Base-by-base conservation (phyloP, 2,797 vertebrate genomes). In the Sebastes oblongus region DNA sequence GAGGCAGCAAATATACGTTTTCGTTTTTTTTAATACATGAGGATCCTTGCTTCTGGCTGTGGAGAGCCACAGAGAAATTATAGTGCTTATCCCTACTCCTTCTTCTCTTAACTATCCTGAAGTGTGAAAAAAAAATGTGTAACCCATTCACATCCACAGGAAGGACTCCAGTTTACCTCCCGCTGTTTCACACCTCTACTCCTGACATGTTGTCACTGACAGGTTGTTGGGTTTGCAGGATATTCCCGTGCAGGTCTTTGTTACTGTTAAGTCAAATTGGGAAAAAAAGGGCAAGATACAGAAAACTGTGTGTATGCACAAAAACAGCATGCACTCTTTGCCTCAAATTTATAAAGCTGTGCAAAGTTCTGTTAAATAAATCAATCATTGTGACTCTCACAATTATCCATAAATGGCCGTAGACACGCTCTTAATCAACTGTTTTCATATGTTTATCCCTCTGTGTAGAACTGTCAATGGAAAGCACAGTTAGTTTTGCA, bases 171-270 rank as follows among this genome's bases (percentile, higher is more conserved):
- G 82, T 82, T 85, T 78, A 71, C 64, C 84, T 76, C 89, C 87
- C 81, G 84, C 78, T 88, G 87, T 88, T 92, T 93, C 82, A 91
- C 90, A 85, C 72, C 81, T 90, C 34, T 56, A 62, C 83, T 77
- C 59, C 75, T 70, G 30, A 73, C 76, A 65, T 77, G 86, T 79
- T 88, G 77, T 83, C 76, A 74, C 72, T 88, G 85, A 89, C 84
- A 89, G 81, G 82, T 82, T 86, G 68, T 66, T 66, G 73, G 58
- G 25, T 88, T 66, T 72, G 69, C 72, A 72, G 76, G 66, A 84
- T 78, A 76, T 72, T 82, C 68, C 71, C 54, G 0, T 50, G 46
- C 42, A 56, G 58, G 72, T 80, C 32, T 83, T 81, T 74, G 54
- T 70, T 80, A 83, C 80, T 61, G 58, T 76, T 77, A 39, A 36